Evolutionary conservation across 2,113 vertebrate species (phyloP).

Genomic region (Bombycilla garrulus): DNA sequence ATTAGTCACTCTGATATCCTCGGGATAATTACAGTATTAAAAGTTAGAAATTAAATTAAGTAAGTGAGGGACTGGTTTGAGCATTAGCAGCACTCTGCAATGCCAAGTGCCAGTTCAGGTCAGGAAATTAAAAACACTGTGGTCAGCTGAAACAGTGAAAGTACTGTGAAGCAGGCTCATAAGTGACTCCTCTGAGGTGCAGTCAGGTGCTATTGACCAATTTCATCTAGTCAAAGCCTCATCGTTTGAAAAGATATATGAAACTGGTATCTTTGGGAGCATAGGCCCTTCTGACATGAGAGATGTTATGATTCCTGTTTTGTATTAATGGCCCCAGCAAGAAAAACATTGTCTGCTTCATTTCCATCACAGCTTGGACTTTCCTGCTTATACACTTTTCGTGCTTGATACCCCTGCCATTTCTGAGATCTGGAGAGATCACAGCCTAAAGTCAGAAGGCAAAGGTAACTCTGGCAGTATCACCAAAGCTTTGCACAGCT

Average conservation of each 20-base stretch:
- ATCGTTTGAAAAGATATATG: background rate
- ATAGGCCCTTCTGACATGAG: background rate
- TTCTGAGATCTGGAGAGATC: background rate
- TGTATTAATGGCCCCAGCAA: background rate
- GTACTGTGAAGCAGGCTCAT: background rate
- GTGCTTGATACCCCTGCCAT: background rate
- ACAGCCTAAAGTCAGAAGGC: background rate
- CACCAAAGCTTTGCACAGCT: background rate
- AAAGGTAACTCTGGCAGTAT: background rate
- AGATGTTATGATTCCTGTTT: background rate
- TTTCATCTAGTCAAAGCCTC: background rate
- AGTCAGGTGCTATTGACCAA: background rate
- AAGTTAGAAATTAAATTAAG: slow-evolving; percentile 18
- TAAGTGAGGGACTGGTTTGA: background rate
- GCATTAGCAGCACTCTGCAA: background rate
- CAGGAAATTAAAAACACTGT: background rate
- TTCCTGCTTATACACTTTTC: background rate
- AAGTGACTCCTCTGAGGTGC: background rate
- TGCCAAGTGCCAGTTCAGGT: background rate
- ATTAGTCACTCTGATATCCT: background rate
- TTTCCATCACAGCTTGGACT: background rate
- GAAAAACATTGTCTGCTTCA: background rate
- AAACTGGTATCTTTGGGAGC: background rate
- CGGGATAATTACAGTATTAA: background rate
- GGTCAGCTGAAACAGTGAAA: background rate